A percentile compares a stretch with the other conserved stretches of the same genome.
phyloP scores from a whole-genome alignment of 2,113 vertebrate genomes.

The Rafetus swinhoei region DNA sequence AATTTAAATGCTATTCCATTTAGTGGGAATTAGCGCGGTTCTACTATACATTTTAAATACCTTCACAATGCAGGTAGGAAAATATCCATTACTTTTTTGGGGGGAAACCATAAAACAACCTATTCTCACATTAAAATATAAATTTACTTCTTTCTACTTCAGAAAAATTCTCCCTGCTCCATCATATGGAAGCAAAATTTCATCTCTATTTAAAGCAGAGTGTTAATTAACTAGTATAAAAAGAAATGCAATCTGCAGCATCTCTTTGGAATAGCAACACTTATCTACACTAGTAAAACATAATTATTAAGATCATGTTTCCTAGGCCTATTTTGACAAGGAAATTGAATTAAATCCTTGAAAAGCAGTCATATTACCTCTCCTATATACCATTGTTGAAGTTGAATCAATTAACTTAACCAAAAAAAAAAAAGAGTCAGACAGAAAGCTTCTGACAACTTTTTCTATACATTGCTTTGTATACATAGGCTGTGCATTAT shows the following conservation, averaged over 20 bases:
- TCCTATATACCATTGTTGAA: too few species aligned
- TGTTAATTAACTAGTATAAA: neutral
- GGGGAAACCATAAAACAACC: slow-evolving; percentile 3
- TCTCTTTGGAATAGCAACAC: neutral
- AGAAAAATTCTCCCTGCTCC: neutral
- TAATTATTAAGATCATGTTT: neutral
- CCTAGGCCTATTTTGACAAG: neutral
- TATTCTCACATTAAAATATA: neutral
- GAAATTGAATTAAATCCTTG: neutral
- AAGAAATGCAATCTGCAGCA: neutral
- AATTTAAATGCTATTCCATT: neutral
- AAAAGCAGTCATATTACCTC: neutral
- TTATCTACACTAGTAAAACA: neutral
- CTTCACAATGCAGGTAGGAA: neutral
- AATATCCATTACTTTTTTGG: neutral
- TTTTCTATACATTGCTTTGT: neutral
- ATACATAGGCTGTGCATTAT: neutral
- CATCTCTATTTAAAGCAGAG: neutral
- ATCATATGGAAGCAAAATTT: neutral
- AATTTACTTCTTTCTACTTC: neutral
- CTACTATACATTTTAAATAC: neutral
- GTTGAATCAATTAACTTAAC: too few species aligned
- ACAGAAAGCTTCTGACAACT: neutral
- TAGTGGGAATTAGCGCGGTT: neutral
- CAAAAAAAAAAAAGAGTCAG: neutral